Evolutionary conservation across 2,113 vertebrate genomes (phyloP).

Genomic region (Artemisiospiza belli): DNA sequence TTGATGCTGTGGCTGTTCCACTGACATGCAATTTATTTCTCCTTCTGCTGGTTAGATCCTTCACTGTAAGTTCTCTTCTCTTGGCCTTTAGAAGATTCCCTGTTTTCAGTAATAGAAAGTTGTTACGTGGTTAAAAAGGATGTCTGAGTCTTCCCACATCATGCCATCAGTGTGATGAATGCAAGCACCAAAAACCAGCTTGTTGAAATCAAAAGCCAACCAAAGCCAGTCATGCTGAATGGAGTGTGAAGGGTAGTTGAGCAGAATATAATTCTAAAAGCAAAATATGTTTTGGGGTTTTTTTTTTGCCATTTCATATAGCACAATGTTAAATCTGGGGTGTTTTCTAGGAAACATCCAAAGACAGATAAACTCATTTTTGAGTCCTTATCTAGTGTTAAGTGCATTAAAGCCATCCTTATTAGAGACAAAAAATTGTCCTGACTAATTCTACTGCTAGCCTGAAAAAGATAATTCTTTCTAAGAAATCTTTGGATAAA

Average conservation of each 20-base stretch:
- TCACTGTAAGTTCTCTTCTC: not conserved
- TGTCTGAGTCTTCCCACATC: not conserved
- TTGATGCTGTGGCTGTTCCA: not conserved
- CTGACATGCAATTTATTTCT: not conserved
- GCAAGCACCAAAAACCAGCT: not conserved
- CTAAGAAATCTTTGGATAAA: not conserved
- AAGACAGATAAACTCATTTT: not conserved
- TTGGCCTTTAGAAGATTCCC: not conserved
- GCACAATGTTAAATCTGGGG: rapidly evolving
- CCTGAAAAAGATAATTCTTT: not conserved
- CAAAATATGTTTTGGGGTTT: not conserved
- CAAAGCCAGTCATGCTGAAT: not conserved
- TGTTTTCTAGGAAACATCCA: not conserved
- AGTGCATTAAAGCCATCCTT: not conserved
- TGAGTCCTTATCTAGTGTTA: not conserved
- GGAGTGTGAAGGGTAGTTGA: not conserved
- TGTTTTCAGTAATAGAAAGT: not conserved
- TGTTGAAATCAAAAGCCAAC: not conserved
- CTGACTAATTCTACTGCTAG: not conserved
- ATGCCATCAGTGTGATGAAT: not conserved
- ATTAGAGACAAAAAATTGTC: not conserved
- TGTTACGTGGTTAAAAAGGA: not conserved
- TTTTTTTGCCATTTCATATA: not conserved
- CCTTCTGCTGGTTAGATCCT: not conserved
- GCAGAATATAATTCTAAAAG: not conserved